These are phyloP conservation scores for Ardeotis arabs DNA, from an alignment of 2,113 vertebrate genomes.

Conservation along the genomic window DNA sequence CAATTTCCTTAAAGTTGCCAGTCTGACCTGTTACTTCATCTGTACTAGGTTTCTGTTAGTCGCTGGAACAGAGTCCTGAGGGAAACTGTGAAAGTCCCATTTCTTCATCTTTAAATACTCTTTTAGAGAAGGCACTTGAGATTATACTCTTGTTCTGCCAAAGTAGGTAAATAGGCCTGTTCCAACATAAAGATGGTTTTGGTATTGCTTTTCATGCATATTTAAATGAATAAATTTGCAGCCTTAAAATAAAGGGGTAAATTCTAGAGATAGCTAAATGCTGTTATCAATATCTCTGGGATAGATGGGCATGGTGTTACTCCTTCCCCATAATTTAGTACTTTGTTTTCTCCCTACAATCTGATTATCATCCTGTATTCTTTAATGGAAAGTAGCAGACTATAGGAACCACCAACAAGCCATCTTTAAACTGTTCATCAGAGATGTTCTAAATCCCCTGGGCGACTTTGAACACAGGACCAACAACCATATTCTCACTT, in stretches of 20 bases:
- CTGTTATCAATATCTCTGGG: neutral
- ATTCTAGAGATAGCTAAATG: neutral
- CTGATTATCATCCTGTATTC: neutral
- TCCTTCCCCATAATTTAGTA: neutral
- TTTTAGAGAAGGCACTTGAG: neutral
- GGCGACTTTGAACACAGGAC: neutral
- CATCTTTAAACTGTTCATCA: neutral
- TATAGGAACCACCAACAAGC: neutral
- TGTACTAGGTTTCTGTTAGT: neutral
- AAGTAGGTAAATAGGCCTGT: neutral
- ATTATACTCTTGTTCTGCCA: neutral
- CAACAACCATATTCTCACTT: neutral
- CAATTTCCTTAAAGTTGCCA: neutral
- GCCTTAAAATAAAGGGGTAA: neutral
- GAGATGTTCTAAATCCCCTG: neutral
- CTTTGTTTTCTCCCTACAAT: neutral
- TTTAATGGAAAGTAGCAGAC: neutral
- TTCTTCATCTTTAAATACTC: constrained; percentile 15
- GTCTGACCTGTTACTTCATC: neutral
- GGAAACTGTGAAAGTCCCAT: neutral
- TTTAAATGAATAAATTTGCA: neutral
- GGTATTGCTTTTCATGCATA: neutral
- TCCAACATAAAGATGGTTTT: neutral
- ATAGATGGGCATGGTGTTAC: neutral
- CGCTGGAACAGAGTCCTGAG: neutral